Evolutionary conservation across 2,113 vertebrate genomes (phyloP).

Genomic region (Trichechus manatus): DNA sequence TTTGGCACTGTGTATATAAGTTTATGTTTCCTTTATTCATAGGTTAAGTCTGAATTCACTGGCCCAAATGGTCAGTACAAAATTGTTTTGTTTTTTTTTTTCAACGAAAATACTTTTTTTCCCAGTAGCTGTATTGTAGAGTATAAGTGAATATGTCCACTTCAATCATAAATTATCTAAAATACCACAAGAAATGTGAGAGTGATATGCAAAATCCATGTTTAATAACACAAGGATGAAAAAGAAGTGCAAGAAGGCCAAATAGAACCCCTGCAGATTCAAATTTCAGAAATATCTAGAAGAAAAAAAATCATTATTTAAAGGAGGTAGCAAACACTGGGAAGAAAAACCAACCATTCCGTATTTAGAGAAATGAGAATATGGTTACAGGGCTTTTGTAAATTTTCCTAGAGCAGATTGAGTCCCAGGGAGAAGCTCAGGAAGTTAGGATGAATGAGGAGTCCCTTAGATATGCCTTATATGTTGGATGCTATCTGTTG

Average conservation of each 20-base stretch:
- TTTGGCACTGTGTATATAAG: neutral
- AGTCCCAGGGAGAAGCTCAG: neutral
- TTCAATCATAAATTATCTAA: neutral
- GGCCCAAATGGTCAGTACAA: neutral
- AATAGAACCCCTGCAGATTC: neutral
- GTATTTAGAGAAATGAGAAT: no score
- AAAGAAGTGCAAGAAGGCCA: neutral
- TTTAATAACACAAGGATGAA: conserved; percentile 10
- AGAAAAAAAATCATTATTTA: neutral
- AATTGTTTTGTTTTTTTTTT: neutral
- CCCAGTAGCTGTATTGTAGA: neutral
- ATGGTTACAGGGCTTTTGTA: no score
- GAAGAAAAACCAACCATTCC: neutral
- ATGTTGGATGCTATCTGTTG: neutral
- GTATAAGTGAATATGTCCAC: neutral
- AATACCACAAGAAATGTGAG: neutral
- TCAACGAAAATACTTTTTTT: neutral
- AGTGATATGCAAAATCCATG: neutral
- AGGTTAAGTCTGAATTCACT: neutral
- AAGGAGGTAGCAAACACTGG: neutral
- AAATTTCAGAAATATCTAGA: neutral
- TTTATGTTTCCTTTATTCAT: neutral
- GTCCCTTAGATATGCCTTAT: neutral
- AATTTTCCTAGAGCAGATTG: neutral
- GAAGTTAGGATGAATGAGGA: neutral